A percentile compares a stretch with the other conserved stretches of the same genome.
Evolutionary conservation across 2,113 vertebrate species (phyloP).

Genomic region (Cavia porcellus): DNA sequence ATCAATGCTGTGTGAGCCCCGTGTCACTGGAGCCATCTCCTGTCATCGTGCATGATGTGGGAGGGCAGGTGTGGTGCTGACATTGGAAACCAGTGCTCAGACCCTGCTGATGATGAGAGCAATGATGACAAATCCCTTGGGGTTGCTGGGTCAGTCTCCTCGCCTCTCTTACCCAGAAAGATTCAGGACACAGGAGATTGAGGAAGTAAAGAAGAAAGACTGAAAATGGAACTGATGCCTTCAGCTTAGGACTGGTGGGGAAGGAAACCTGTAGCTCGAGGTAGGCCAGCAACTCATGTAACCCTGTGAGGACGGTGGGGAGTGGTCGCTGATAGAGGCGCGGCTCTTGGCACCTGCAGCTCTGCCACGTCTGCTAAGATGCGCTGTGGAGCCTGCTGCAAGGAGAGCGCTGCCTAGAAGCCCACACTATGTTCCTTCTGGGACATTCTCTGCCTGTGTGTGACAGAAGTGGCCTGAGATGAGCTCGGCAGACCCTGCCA

Average conservation of each 20-base stretch:
- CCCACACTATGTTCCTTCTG: not conserved
- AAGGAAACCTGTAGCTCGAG: not conserved
- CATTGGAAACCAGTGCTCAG: not conserved
- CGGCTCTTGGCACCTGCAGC: not conserved
- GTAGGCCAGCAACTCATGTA: not conserved
- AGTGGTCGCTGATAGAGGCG: not conserved
- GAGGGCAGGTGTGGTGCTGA: not conserved
- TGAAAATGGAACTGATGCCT: not conserved
- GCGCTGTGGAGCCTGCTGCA: not conserved
- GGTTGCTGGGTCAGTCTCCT: not conserved
- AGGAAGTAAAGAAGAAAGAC: constrained; percentile 25
- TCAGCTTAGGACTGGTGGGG: not conserved
- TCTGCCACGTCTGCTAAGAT: not conserved
- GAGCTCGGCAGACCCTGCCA: not conserved
- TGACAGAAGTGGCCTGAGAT: constrained; percentile 5
- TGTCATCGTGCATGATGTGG: not conserved
- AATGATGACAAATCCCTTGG: not conserved
- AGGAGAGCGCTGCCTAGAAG: constrained; percentile 4
- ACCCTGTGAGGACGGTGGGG: not conserved
- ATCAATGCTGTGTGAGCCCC: no score
- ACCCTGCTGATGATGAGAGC: not conserved
- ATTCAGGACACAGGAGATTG: not conserved
- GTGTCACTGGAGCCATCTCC: not conserved
- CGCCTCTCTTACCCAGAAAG: not conserved
- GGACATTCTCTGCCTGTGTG: not conserved